Evolutionary conservation across 2,113 vertebrate species (phyloP), one percentile per base, ranked within the genome.

Genomic region (Serinus canaria): DNA sequence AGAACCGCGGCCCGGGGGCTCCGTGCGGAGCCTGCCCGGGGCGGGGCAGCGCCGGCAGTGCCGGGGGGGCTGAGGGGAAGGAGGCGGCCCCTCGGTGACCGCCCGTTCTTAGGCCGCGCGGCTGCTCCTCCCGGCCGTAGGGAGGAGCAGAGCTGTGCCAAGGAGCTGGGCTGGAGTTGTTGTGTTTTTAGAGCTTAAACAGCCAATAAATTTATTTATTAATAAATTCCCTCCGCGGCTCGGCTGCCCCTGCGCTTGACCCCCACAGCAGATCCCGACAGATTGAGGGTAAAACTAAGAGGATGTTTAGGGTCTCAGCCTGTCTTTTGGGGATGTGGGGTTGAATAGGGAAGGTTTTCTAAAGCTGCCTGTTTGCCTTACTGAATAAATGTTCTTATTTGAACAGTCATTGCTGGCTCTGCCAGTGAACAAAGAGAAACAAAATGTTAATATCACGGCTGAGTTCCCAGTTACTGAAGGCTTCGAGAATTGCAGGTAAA

Each of bases 391-490:
- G 15, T 58, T 63, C 23, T 76, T 83, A 6, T 93, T 93, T 73
- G 82, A 41, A 50, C 89, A 96, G 94, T 76, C 13, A 0, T 56
- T 74, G 5, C 69, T 14, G 50, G 49, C 47, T 91, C 58, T 70
- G 55, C 7, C 15, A n/a, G 59, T 20, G 81, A 66, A 30, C 43
- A 27, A 55, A 56, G 66, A 63, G 95, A 39, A 64, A 9, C 85
- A 91, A 53, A 7, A 98, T 98, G 98, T 92, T 98, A 33, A 66
- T 98, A 66, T n/a, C 77, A 17, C 96, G 91, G 44, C 87, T 98
- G 94, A 74, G 97, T 8, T 92, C 96, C 24, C 95, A 28, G 11
- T 76, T 98, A 8, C 44, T 84, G 64, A 94, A 80, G 87, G 95
- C 94, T 8, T 93, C 88, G 3, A 90, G 92, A 41, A 41, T 90